A percentile compares a stretch with the other conserved stretches of the same genome.
Conservation (phyloP, 2,797 vertebrate species). For the Aplochiton taeniatus region DNA sequence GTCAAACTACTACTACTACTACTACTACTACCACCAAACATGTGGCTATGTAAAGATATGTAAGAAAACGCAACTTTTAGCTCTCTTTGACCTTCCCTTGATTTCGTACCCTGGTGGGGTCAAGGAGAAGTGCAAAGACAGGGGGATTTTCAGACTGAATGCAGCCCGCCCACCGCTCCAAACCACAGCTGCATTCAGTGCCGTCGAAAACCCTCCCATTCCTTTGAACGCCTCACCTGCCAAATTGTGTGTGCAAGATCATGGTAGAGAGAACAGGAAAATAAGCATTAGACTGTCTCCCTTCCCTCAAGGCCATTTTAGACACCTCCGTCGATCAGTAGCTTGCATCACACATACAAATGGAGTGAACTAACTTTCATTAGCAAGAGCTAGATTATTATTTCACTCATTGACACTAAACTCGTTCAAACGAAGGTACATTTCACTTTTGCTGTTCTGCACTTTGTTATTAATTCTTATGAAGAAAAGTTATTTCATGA, state of each 20-base stretch:
- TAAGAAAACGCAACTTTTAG: too few relatives aligned
- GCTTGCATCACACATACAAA: slow-evolving; percentile 38
- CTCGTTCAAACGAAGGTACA: slow-evolving; percentile 44
- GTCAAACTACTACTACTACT: slow-evolving; percentile 18
- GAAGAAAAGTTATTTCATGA: slow-evolving; percentile 32
- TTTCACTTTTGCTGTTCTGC: slow-evolving; percentile 43
- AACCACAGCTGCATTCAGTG: too few relatives aligned
- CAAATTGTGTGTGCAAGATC: neutral
- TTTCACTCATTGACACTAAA: slow-evolving; percentile 6
- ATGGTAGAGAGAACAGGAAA: slow-evolving; percentile 42
- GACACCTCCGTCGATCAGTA: slow-evolving; percentile 21
- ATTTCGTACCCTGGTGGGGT: too few relatives aligned
- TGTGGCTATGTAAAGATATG: too few relatives aligned
- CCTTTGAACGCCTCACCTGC: too few relatives aligned
- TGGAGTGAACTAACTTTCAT: slow-evolving; percentile 30
- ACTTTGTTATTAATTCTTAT: slow-evolving; percentile 42
- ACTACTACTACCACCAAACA: too few relatives aligned
- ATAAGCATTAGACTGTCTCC: slow-evolving; percentile 13
- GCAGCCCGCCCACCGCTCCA: too few relatives aligned
- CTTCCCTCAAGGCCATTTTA: slow-evolving; percentile 14
- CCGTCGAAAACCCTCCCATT: too few relatives aligned
- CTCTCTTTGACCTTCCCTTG: too few relatives aligned
- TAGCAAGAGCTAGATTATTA: slow-evolving; percentile 16
- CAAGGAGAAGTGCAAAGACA: too few relatives aligned
- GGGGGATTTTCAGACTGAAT: too few relatives aligned